Evolutionary conservation across 2,113 vertebrate species (phyloP).

Genomic region (Brachyhypopomus gauderio): DNA sequence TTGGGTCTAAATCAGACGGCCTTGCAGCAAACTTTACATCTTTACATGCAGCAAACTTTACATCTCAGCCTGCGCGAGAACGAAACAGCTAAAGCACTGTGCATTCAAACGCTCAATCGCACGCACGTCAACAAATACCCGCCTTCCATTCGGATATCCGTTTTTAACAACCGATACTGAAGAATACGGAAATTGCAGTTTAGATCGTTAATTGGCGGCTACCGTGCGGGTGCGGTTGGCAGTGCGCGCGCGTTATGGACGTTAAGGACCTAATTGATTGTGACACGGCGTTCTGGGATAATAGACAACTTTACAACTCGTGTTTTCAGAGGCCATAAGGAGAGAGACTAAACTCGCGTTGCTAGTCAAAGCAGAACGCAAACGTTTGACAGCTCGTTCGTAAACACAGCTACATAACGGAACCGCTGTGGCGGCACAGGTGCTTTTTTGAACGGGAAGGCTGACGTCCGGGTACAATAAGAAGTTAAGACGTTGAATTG

Average conservation of each 20-base stretch:
- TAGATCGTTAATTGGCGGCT: not conserved
- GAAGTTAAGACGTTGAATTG: too few species aligned
- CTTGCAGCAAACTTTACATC: too few species aligned
- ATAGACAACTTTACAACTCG: too few species aligned
- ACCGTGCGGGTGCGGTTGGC: not conserved
- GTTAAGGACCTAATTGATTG: slow-evolving; percentile 59
- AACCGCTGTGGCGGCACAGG: not conserved
- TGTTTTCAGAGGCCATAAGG: slow-evolving; percentile 15
- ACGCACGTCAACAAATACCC: not conserved
- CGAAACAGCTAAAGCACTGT: not conserved
- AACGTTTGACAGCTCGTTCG: not conserved
- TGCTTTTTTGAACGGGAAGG: not conserved
- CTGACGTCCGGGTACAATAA: not conserved
- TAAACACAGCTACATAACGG: not conserved
- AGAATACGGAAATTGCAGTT: not conserved
- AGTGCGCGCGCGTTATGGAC: not conserved
- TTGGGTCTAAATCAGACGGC: too few species aligned
- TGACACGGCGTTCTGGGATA: slow-evolving; percentile 63
- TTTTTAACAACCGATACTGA: not conserved
- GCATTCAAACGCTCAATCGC: not conserved
- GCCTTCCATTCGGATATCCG: not conserved
- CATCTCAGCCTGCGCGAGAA: too few species aligned
- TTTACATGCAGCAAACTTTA: too few species aligned
- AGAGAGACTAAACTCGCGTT: slow-evolving; percentile 3
- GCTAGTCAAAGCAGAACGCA: not conserved